Conservation (phyloP, 2,113 vertebrate species). For the Diadophis punctatus region DNA sequence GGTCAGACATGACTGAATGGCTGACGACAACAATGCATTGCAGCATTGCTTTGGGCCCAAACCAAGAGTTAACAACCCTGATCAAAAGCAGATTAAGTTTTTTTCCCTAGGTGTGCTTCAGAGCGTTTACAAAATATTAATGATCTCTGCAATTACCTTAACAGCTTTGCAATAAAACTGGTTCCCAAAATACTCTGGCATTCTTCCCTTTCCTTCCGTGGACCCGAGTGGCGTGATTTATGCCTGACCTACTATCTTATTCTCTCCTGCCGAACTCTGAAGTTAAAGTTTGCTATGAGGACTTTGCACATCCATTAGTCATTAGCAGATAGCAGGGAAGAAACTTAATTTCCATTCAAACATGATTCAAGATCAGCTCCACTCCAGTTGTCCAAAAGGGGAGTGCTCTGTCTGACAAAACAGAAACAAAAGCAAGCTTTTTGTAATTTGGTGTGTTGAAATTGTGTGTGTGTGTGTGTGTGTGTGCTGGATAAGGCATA, state of each 20-base stretch:
- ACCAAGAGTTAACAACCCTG: not conserved
- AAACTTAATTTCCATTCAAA: conserved; percentile 4
- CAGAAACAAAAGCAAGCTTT: not conserved
- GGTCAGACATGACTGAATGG: not conserved
- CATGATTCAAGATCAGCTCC: not conserved
- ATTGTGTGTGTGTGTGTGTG: not conserved
- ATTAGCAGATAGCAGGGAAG: not conserved
- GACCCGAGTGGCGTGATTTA: conserved; percentile 1
- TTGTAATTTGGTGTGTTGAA: not conserved
- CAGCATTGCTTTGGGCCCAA: not conserved
- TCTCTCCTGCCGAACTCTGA: conserved; percentile 17
- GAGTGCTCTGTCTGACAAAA: not conserved
- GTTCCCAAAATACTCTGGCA: not conserved
- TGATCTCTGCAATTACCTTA: not conserved
- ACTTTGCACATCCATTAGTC: not conserved
- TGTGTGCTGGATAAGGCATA: not conserved
- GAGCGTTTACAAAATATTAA: not conserved
- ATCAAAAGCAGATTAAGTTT: not conserved
- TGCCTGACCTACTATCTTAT: conserved; percentile 14
- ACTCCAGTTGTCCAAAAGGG: not conserved
- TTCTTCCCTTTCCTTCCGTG: not conserved
- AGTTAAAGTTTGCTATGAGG: conserved; percentile 8
- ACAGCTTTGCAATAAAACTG: not conserved
- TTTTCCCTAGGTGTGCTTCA: not conserved
- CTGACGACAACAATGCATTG: not conserved